phyloP scores from a whole-genome alignment of 2,888 invertebrate genomes.

The Philaethria dido region DNA sequence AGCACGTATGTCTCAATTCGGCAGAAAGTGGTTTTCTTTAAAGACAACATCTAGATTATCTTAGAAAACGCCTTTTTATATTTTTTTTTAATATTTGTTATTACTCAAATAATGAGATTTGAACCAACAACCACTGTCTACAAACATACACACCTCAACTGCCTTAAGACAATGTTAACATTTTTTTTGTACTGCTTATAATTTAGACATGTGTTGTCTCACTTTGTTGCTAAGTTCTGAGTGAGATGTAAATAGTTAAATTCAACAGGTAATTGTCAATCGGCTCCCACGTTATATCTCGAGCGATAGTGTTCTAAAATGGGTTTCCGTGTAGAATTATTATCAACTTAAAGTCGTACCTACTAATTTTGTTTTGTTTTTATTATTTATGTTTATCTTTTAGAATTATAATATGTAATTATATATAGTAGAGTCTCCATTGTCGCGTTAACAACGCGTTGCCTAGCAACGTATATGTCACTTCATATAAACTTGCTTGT shows the following conservation, averaged over 20 bases:
- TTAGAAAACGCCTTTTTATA: background rate
- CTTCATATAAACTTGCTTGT: too few species aligned
- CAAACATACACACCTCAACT: background rate
- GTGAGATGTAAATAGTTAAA: conserved; percentile 39
- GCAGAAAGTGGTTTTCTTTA: too few species aligned
- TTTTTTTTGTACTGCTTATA: conserved; percentile 36
- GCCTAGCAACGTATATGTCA: too few species aligned
- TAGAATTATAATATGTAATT: background rate
- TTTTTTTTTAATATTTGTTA: background rate
- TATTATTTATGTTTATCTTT: background rate
- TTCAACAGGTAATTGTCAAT: conserved; percentile 45
- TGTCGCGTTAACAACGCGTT: too few species aligned
- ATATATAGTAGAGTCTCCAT: too few species aligned
- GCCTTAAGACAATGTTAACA: conserved; percentile 1
- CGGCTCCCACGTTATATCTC: conserved; percentile 44
- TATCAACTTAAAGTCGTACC: background rate
- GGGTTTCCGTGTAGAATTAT: conserved; percentile 13
- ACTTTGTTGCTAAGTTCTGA: conserved; percentile 33
- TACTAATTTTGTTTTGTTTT: background rate
- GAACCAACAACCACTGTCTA: background rate
- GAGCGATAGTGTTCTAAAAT: conserved; percentile 25
- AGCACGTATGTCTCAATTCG: too few species aligned
- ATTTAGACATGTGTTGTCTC: conserved; percentile 43
- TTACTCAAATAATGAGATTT: background rate
- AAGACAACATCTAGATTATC: too few species aligned